A percentile compares a stretch with the other conserved stretches of the same genome.
These are phyloP conservation scores for Doryteuthis pealeii DNA, from an alignment of 1,140 invertebrate species.

Conservation along the genomic window DNA sequence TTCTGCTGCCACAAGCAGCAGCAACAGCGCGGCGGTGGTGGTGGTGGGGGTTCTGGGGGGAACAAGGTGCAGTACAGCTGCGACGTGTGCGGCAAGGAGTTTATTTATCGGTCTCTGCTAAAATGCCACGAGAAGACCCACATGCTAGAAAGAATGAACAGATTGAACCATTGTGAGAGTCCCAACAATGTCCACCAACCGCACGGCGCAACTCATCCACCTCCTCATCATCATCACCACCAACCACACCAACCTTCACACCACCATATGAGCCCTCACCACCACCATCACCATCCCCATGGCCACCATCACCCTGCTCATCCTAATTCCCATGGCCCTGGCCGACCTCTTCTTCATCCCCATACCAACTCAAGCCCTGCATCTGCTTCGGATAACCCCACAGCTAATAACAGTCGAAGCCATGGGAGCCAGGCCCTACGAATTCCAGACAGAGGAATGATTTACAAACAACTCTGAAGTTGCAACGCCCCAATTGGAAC, in stretches of 20 bases:
- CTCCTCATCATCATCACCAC: not conserved
- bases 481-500: not conserved
- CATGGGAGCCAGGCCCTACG: not conserved
- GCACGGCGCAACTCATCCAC: not conserved
- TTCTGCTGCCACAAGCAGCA: conserved; percentile 20
- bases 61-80: conserved; percentile 58
- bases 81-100: conserved; percentile 52
- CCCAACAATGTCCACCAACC: not conserved
- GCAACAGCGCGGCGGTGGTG: conserved; percentile 12
- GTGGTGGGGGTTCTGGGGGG: no score
- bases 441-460: not conserved
- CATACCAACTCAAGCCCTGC: not conserved
- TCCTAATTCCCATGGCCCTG: not conserved
- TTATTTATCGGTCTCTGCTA: conserved; percentile 74
- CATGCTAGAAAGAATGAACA: conserved; percentile 15
- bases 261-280: not conserved
- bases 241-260: not conserved
- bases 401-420: not conserved
- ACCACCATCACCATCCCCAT: not conserved
- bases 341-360: not conserved
- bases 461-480: not conserved
- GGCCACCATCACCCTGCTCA: not conserved
- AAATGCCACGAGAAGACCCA: conserved; percentile 78
- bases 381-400: not conserved
- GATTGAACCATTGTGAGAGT: not conserved